phyloP scores from a whole-genome alignment of 2,888 invertebrate species.

The Hipparchia semele region DNA sequence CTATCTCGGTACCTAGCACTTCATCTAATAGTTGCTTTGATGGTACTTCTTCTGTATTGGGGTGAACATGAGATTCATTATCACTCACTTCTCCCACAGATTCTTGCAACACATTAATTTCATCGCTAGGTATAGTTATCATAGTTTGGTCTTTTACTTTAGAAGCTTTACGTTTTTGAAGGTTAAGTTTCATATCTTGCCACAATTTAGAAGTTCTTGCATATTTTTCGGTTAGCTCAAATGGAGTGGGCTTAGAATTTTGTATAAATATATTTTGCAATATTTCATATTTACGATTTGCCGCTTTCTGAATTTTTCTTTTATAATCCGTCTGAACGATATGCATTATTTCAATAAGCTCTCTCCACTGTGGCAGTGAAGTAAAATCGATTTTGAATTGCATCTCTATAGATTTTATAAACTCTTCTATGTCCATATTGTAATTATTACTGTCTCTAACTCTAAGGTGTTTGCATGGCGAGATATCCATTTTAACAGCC shows the following conservation, averaged over 20 bases:
- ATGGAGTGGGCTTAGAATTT: conserved; percentile 60
- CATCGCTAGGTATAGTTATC: conserved; percentile 12
- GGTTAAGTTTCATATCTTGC: conserved; percentile 46
- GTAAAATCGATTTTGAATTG: conserved; percentile 60
- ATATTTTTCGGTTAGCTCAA: conserved; percentile 58
- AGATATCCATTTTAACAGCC: conserved; percentile 43
- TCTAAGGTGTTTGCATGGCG: conserved; percentile 57
- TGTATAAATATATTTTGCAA: conserved; percentile 62
- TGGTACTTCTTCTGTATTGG: conserved; percentile 57
- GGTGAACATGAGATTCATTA: conserved; percentile 49
- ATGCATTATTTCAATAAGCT: conserved; percentile 57
- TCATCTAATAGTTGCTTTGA: conserved; percentile 32
- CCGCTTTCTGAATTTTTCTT: conserved; percentile 54
- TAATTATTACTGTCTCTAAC: conserved; percentile 53
- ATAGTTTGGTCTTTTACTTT: conserved; percentile 23
- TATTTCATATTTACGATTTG: conserved; percentile 57
- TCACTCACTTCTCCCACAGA: conserved; percentile 42
- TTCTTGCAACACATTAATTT: conserved; percentile 33
- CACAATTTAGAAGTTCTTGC: conserved; percentile 62
- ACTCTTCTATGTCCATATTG: conserved; percentile 53
- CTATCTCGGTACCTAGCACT: conserved; percentile 42
- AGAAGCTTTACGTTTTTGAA: conserved; percentile 37
- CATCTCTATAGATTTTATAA: conserved; percentile 59
- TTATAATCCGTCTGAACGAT: conserved; percentile 52
- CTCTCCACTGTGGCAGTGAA: conserved; percentile 61